phyloP scores from a whole-genome alignment of 2,888 invertebrate species.

The Nasonovia ribisnigri region DNA sequence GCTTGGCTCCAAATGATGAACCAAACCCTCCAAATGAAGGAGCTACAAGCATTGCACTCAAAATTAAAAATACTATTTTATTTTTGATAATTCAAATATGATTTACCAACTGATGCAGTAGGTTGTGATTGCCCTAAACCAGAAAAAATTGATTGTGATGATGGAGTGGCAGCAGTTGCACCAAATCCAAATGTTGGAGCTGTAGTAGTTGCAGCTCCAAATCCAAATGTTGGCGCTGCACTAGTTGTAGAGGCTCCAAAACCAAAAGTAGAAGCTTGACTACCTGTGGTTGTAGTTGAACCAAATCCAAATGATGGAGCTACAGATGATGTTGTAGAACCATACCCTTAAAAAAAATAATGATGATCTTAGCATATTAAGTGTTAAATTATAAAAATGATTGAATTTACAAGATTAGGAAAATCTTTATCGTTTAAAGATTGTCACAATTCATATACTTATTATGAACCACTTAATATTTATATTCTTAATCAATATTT shows the following conservation, averaged over 20 bases:
- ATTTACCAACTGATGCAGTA: slow-evolving; percentile 68
- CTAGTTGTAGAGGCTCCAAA: slow-evolving; percentile 67
- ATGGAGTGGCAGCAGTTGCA: slow-evolving; percentile 72
- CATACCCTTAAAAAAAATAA: slow-evolving; percentile 30
- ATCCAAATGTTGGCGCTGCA: slow-evolving; percentile 67
- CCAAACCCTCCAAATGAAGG: slow-evolving; percentile 68
- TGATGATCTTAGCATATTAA: not conserved
- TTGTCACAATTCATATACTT: not conserved
- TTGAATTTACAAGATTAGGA: not conserved
- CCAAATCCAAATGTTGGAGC: slow-evolving; percentile 72
- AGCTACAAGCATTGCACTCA: slow-evolving; percentile 23
- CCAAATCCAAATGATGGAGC: slow-evolving; percentile 59
- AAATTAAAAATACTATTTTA: slow-evolving; percentile 2
- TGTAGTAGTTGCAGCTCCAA: slow-evolving; percentile 70
- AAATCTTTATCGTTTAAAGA: not conserved
- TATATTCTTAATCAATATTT: not conserved
- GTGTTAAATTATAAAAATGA: not conserved
- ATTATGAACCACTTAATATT: no score
- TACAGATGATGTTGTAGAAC: slow-evolving; percentile 33
- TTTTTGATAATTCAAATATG: not conserved
- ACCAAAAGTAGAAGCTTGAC: slow-evolving; percentile 65
- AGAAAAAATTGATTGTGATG: slow-evolving; percentile 71
- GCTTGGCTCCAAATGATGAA: slow-evolving; percentile 67
- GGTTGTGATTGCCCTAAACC: slow-evolving; percentile 69
- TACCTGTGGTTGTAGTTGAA: slow-evolving; percentile 56